These are phyloP conservation scores for Pempheris klunzingeri DNA, from an alignment of 2,797 vertebrate species.

Conservation along the genomic window DNA sequence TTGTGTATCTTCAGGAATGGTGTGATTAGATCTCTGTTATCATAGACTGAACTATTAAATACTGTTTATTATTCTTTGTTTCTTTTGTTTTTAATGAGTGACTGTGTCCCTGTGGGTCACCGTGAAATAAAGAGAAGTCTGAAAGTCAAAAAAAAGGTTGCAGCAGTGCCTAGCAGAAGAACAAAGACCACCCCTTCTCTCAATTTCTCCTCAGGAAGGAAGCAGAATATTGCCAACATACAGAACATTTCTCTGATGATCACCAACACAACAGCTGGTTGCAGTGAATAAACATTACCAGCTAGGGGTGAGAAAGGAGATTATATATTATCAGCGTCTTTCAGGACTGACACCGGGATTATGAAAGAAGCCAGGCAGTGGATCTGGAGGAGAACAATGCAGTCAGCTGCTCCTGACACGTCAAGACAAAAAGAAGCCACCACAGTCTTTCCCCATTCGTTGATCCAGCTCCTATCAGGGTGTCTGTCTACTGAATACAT, in stretches of 20 bases:
- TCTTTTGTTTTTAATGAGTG: slow-evolving; percentile 2
- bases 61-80: neutral
- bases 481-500: slow-evolving; percentile 59
- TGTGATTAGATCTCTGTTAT: neutral
- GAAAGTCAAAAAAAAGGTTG: neutral
- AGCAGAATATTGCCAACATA: slow-evolving; percentile 9
- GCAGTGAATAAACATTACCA: slow-evolving; percentile 57
- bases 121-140: neutral
- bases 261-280: slow-evolving; percentile 61
- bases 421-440: slow-evolving; percentile 78
- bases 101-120: slow-evolving; percentile 1
- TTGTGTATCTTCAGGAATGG: neutral
- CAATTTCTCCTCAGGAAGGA: slow-evolving; percentile 13
- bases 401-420: slow-evolving; percentile 85
- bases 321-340: slow-evolving; percentile 71
- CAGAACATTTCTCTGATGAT: slow-evolving; percentile 38
- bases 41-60: neutral
- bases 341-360: slow-evolving; percentile 64
- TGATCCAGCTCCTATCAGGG: slow-evolving; percentile 57
- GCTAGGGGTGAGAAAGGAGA: slow-evolving; percentile 49
- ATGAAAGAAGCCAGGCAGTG: slow-evolving; percentile 73
- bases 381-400: slow-evolving; percentile 80
- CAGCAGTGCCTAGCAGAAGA: neutral
- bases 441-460: slow-evolving; percentile 52
- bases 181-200: slow-evolving; percentile 21